Conservation (phyloP, 2,113 vertebrate genomes). For the Melanerpes formicivorus region DNA sequence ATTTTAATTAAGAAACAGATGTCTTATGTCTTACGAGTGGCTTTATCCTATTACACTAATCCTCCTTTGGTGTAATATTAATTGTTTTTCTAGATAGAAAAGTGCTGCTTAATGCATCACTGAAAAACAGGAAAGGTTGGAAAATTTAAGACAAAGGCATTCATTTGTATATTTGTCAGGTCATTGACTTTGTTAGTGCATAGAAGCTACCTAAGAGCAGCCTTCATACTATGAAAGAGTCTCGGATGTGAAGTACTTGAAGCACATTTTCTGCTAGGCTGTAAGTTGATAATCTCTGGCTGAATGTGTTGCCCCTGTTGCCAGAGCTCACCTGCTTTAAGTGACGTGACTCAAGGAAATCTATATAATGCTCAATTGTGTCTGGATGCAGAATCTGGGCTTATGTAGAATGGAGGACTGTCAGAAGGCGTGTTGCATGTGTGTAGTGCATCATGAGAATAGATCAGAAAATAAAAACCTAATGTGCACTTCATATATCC, state of each 20-base stretch:
- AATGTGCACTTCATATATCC: neutral
- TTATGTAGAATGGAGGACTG: neutral
- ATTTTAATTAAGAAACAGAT: constrained; percentile 58
- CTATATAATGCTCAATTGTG: neutral
- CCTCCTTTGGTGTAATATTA: neutral
- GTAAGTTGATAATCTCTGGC: neutral
- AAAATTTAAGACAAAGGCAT: constrained; percentile 12
- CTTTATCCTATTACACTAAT: constrained; percentile 30
- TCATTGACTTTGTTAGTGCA: neutral
- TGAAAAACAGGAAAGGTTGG: constrained; percentile 52
- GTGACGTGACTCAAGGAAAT: neutral
- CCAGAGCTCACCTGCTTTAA: neutral
- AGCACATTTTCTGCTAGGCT: neutral
- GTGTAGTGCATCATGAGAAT: neutral
- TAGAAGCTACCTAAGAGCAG: neutral
- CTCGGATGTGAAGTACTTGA: neutral
- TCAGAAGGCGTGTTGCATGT: neutral
- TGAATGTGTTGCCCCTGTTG: neutral
- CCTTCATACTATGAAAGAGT: neutral
- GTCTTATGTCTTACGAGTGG: constrained; percentile 2
- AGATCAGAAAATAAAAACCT: neutral
- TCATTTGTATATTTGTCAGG: neutral
- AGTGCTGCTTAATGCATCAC: neutral
- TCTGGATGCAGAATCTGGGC: neutral
- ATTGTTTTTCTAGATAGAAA: constrained; percentile 52